Conservation (phyloP, 2,888 invertebrate species). For the Carpatolechia fugitivella region DNA sequence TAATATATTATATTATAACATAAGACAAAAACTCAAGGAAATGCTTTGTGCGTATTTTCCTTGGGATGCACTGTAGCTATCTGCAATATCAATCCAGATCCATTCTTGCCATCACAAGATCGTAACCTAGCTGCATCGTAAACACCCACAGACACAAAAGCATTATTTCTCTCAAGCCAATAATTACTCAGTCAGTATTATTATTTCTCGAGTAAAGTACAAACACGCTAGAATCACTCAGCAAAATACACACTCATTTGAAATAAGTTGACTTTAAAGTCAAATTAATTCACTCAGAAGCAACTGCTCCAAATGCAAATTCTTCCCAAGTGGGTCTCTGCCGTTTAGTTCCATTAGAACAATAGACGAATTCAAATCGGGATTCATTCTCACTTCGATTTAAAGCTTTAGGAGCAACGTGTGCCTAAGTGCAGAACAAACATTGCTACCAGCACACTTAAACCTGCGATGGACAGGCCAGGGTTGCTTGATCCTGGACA, state of each 20-base stretch:
- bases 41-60: too few species aligned
- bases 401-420: constrained; percentile 67
- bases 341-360: constrained; percentile 58
- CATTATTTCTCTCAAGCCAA: too few species aligned
- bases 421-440: constrained; percentile 72
- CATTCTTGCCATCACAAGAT: too few species aligned
- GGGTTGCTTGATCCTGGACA: constrained; percentile 38
- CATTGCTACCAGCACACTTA: constrained; percentile 64
- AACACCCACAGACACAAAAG: too few species aligned
- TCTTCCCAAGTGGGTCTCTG: constrained; percentile 11
- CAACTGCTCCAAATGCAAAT: constrained; percentile 14
- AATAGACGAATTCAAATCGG: constrained; percentile 70
- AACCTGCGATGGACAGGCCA: constrained; percentile 55
- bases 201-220: too few species aligned
- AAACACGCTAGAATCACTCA: not conserved
- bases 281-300: constrained; percentile 1
- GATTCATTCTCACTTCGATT: constrained; percentile 76
- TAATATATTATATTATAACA: too few species aligned
- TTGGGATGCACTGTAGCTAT: too few species aligned
- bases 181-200: too few species aligned
- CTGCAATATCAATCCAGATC: too few species aligned
- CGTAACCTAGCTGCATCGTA: too few species aligned
- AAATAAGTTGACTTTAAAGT: not conserved
- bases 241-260: not conserved
- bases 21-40: too few species aligned